Base-by-base conservation (phyloP, 2,797 vertebrate genomes). In the Hippocampus kuda region DNA sequence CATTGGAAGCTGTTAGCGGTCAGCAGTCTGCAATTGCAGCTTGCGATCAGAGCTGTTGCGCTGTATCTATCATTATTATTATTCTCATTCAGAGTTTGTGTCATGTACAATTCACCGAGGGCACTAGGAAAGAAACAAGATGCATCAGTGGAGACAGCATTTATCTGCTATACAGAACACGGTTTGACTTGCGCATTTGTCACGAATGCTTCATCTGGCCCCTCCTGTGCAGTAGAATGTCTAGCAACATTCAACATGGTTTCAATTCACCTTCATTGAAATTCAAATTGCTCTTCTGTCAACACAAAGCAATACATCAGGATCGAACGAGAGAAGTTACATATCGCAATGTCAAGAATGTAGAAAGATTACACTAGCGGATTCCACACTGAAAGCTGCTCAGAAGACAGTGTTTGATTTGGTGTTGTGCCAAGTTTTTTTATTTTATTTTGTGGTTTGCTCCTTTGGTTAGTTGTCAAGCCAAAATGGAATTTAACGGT, bases 291-390 rank as follows among this genome's bases (percentile, higher is more conserved):
- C 71, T 78, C 70, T 72, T 46, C 61, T 61, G 68, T 83, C 76
- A 59, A 69, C 74, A 67, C 68, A 59, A 60, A 65, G 65, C 60
- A 72, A 75, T 72, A 77, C 68, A 81, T 81, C 72, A 70, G 59
- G 69, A 72, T 56, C 72, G 81, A 78, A 86, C 74, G 74, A 76
- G 18, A 61, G 77, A 78, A 67, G 79, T 84, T 81, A 75, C 74
- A 65, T 75, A 64, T 68, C 67, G 80, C 30, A 61, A 41, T 41
- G 60, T 42, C 64, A 60, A 63, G 51, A 53, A 53, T 53, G 51
- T 53, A 2, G 22, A 10, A 53, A 53, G 7, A n/a, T 53, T 53
- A 53, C 51, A 53, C 6, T n/a, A 0, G 70, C 77, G 67, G 76
- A 65, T 74, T 77, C 73, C 42, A 38, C 72, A 75, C 79, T 83